These are phyloP conservation scores for Rhaphigaster nebulosa DNA, from an alignment of 2,888 invertebrate species.

Conservation along the genomic window DNA sequence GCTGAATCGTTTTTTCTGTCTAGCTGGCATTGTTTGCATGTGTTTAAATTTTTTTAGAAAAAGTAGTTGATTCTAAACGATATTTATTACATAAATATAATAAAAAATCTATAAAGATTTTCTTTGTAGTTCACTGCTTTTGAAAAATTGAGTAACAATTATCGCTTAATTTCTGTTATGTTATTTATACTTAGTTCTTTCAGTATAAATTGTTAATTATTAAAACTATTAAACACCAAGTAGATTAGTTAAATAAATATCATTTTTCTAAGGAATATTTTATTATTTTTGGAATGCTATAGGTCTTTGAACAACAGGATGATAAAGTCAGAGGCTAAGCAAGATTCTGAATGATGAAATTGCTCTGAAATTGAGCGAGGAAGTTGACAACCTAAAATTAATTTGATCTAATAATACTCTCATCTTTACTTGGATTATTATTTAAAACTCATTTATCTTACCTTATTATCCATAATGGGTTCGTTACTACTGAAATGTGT, in stretches of 20 bases:
- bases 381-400: neutral
- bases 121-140: neutral
- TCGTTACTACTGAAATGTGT: neutral
- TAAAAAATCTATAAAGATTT: neutral
- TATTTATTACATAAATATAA: neutral
- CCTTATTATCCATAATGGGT: too few relatives aligned
- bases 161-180: neutral
- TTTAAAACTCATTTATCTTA: too few relatives aligned
- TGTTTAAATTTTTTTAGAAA: neutral
- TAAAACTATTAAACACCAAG: neutral
- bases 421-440: neutral
- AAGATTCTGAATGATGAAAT: neutral
- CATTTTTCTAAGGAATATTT: neutral
- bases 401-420: neutral
- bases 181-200: neutral
- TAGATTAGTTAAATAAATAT: neutral
- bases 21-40: neutral
- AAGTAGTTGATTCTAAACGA: neutral
- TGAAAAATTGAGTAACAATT: neutral
- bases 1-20: neutral
- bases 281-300: too few relatives aligned
- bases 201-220: neutral
- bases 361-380: neutral
- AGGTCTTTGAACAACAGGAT: neutral
- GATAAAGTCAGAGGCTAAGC: neutral